These are phyloP conservation scores for Myzus persicae DNA, from an alignment of 1,140 invertebrate species.

Conservation along the genomic window DNA sequence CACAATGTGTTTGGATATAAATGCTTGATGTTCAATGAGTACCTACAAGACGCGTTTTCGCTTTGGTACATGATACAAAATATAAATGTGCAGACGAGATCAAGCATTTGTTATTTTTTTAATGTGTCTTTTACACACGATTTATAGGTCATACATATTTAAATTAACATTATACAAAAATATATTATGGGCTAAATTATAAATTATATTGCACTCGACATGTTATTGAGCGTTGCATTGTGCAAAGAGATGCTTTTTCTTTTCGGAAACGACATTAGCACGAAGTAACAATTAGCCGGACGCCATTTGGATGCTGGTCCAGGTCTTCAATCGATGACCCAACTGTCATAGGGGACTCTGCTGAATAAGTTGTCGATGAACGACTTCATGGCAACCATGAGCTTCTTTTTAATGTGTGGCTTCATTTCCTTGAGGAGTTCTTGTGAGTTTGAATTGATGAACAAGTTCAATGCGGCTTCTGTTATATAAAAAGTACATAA, in stretches of 20 bases:
- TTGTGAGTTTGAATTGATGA: conserved; percentile 84
- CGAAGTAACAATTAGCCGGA: conserved; percentile 18
- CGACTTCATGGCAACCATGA: conserved; percentile 75
- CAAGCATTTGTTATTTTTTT: conserved; percentile 24
- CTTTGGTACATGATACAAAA: neutral
- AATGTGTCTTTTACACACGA: neutral
- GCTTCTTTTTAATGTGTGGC: conserved; percentile 78
- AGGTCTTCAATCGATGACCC: conserved; percentile 68
- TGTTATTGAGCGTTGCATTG: neutral
- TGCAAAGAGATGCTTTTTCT: neutral
- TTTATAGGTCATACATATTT: neutral
- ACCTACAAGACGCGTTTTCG: neutral
- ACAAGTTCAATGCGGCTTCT: conserved; percentile 85
- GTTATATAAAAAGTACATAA: conserved; percentile 61
- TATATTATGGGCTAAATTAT: conserved; percentile 15
- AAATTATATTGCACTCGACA: conserved; percentile 41
- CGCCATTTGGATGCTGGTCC: neutral
- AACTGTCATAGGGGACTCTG: conserved; percentile 79
- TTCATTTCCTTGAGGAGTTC: conserved; percentile 86
- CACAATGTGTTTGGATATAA: neutral
- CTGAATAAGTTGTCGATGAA: conserved; percentile 78
- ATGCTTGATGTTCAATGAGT: neutral
- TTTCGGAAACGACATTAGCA: neutral
- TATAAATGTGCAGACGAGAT: conserved; percentile 19
- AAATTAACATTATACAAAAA: neutral